Percentiles rank a stretch among this genome's conserved stretches.
These are phyloP conservation scores for Neofelis nebulosa DNA, from an alignment of 2,113 vertebrate genomes.

Conservation along the genomic window DNA sequence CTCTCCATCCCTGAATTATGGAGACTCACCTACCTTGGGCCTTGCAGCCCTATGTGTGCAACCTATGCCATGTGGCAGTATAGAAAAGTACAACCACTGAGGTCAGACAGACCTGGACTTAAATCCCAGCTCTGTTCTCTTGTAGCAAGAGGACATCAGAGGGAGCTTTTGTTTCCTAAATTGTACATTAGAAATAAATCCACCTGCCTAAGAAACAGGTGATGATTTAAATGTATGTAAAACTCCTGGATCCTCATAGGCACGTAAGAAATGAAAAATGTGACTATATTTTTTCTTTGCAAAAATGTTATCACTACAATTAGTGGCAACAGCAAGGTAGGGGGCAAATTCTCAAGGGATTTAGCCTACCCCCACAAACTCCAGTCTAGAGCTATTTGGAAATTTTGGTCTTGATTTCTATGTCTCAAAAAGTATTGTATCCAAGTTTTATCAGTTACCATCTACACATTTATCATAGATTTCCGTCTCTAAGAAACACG, in stretches of 20 bases:
- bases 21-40: not conserved
- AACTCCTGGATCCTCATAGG: not conserved
- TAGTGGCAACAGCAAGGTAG: not conserved
- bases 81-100: too few relatives aligned
- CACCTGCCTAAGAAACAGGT: not conserved
- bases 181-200: not conserved
- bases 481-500: not conserved
- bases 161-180: not conserved
- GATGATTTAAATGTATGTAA: not conserved
- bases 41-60: not conserved
- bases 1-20: not conserved
- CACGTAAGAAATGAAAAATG: not conserved
- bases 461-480: not conserved
- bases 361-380: not conserved
- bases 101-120: not conserved
- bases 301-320: not conserved
- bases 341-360: not conserved
- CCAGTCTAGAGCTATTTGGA: not conserved
- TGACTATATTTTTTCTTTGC: not conserved
- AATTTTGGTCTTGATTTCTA: not conserved
- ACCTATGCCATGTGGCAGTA: accelerated
- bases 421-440: not conserved
- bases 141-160: not conserved
- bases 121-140: not conserved
- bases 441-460: not conserved